These are phyloP conservation scores for Amphipoea lucens DNA, from an alignment of 2,888 invertebrate genomes.

Conservation along the genomic window DNA sequence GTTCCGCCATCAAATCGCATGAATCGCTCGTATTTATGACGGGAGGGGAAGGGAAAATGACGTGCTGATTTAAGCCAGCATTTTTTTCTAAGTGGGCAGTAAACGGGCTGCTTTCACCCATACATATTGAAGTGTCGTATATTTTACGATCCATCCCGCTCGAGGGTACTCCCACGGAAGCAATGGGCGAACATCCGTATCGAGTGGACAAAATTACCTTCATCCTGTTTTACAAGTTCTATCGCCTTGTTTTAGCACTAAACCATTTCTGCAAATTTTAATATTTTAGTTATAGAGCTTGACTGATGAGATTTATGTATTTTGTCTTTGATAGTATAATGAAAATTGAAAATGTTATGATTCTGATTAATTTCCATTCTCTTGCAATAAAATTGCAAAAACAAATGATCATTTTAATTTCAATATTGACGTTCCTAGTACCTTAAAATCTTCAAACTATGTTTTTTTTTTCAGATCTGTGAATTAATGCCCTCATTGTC, in stretches of 20 bases:
- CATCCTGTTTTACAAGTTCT: constrained; percentile 81
- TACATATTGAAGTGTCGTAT: constrained; percentile 88
- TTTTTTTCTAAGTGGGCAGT: constrained; percentile 89
- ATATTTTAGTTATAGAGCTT: not conserved
- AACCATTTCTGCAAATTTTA: constrained; percentile 26
- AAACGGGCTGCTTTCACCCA: constrained; percentile 84
- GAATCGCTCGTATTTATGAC: constrained; percentile 85
- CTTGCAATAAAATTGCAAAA: not conserved
- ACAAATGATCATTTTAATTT: not conserved
- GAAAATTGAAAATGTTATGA: not conserved
- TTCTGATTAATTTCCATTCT: not conserved
- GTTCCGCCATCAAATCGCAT: constrained; percentile 83
- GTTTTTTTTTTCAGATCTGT: not conserved
- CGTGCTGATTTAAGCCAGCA: constrained; percentile 88
- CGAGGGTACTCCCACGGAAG: constrained; percentile 80
- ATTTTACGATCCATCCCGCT: constrained; percentile 88
- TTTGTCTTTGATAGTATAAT: constrained; percentile 1
- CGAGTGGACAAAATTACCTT: constrained; percentile 86
- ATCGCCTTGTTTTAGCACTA: constrained; percentile 65
- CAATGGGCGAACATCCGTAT: constrained; percentile 80
- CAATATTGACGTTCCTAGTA: not conserved
- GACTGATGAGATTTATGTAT: not conserved
- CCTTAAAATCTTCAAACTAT: not conserved
- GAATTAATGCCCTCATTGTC: not conserved
- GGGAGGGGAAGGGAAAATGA: constrained; percentile 78